Percentiles rank a stretch among this genome's conserved stretches.
phyloP scores from a whole-genome alignment of 2,888 invertebrate genomes.

The Tiphia femorata region DNA sequence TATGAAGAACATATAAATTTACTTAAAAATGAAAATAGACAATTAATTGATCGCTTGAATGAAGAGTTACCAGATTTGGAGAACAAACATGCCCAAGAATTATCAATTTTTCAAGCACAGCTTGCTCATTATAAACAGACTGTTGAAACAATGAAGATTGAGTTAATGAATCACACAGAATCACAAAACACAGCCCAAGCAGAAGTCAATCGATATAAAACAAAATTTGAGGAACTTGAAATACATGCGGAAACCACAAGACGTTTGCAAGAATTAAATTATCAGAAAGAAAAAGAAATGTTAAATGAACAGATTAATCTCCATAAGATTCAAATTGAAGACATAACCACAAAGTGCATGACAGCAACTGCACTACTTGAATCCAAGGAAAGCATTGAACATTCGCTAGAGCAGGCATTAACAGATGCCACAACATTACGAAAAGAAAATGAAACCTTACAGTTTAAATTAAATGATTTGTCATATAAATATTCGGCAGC shows the following conservation, averaged over 20 bases:
- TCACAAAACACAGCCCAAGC: conserved; percentile 48
- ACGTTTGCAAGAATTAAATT: conserved; percentile 42
- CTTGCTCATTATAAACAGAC: conserved; percentile 58
- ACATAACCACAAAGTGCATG: conserved; percentile 61
- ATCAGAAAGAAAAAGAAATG: conserved; percentile 52
- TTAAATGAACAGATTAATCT: conserved; percentile 58
- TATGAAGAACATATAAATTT: conserved; percentile 54
- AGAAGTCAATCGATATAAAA: conserved; percentile 47
- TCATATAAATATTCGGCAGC: conserved; percentile 56
- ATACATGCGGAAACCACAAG: conserved; percentile 39
- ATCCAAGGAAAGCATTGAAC: conserved; percentile 65
- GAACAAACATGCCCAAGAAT: conserved; percentile 59
- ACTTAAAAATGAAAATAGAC: conserved; percentile 51
- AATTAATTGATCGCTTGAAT: conserved; percentile 49
- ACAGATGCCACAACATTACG: conserved; percentile 52
- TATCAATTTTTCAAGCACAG: conserved; percentile 60
- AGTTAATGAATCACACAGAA: conserved; percentile 54
- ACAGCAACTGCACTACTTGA: conserved; percentile 57
- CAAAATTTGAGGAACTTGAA: conserved; percentile 42
- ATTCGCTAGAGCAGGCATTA: conserved; percentile 61
- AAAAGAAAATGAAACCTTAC: conserved; percentile 55
- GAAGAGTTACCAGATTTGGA: conserved; percentile 55
- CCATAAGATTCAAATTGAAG: conserved; percentile 60
- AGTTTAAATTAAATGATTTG: conserved; percentile 58
- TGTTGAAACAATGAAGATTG: conserved; percentile 57